phyloP scores from a whole-genome alignment of 2,113 vertebrate species.

The Percopsis transmontana region DNA sequence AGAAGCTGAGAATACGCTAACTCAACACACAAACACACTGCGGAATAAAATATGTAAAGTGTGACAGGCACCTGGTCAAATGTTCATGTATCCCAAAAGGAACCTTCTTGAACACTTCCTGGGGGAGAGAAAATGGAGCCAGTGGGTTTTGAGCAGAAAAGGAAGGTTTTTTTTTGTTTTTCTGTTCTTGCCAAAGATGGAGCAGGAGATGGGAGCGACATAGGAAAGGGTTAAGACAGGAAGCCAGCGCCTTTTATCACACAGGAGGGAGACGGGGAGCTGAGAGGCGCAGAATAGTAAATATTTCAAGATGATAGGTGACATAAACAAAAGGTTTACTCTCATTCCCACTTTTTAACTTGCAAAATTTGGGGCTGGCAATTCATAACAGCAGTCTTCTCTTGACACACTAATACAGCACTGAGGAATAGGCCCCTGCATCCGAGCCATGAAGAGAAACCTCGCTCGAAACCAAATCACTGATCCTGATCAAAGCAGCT shows the following conservation, averaged over 20 bases:
- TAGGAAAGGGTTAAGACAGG: constrained; percentile 71
- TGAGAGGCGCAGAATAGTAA: constrained; percentile 67
- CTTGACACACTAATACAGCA: constrained; percentile 64
- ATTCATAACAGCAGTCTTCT: constrained; percentile 70
- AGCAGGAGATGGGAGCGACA: constrained; percentile 49
- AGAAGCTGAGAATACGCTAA: constrained; percentile 22
- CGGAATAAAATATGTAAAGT: constrained; percentile 70
- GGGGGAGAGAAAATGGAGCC: constrained; percentile 39
- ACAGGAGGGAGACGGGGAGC: constrained; percentile 70
- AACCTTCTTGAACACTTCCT: constrained; percentile 61
- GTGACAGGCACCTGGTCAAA: constrained; percentile 77
- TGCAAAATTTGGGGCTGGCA: constrained; percentile 73
- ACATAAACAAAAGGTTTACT: constrained; percentile 81
- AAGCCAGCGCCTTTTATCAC: constrained; percentile 76
- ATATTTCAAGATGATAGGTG: constrained; percentile 82
- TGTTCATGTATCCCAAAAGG: constrained; percentile 65
- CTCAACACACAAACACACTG: constrained; percentile 62
- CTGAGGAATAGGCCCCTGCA: constrained; percentile 62
- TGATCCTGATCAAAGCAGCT: constrained; percentile 17
- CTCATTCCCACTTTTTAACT: constrained; percentile 77
- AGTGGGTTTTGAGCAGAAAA: constrained; percentile 51
- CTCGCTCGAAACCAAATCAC: constrained; percentile 19
- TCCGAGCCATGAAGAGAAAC: constrained; percentile 14
- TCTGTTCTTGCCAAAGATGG: constrained; percentile 49
- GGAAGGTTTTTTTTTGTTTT: constrained; percentile 46